These are phyloP conservation scores for Erythrolamprus reginae DNA, from an alignment of 2,113 vertebrate genomes.

Conservation along the genomic window DNA sequence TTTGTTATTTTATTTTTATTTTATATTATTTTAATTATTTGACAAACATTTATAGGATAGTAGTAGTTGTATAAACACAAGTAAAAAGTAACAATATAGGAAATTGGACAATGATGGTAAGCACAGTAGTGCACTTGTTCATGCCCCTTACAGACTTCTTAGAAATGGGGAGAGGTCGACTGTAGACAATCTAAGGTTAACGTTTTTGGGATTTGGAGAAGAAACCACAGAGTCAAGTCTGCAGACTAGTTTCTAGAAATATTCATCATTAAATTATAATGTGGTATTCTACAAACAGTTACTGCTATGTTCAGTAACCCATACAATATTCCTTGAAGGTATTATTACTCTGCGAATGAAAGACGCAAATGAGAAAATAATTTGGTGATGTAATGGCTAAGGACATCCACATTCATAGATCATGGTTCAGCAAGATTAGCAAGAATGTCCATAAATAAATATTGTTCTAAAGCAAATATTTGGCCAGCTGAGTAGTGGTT, in stretches of 20 bases:
- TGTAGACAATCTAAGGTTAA: too few relatives aligned
- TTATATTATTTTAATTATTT: too few relatives aligned
- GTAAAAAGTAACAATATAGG: too few relatives aligned
- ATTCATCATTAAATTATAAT: background rate
- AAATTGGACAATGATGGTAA: too few relatives aligned
- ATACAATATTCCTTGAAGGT: background rate
- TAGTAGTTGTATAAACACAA: too few relatives aligned
- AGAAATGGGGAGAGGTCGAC: too few relatives aligned
- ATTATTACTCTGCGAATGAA: background rate
- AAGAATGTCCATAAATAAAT: background rate
- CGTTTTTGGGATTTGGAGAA: too few relatives aligned
- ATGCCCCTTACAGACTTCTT: too few relatives aligned
- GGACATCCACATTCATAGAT: background rate
- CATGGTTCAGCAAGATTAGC: background rate
- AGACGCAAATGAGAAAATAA: background rate
- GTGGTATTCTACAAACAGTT: background rate
- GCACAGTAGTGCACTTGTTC: too few relatives aligned
- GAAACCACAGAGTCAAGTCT: too few relatives aligned
- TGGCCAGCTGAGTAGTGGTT: background rate
- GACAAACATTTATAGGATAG: too few relatives aligned
- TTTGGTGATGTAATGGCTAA: background rate
- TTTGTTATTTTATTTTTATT: too few relatives aligned
- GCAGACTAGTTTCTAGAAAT: background rate
- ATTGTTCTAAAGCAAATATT: background rate
- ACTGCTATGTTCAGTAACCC: background rate